A percentile compares a stretch with the other conserved stretches of the same genome.
Evolutionary conservation across 2,888 invertebrate genomes (phyloP).

Genomic region (Mythimna ferrago): DNA sequence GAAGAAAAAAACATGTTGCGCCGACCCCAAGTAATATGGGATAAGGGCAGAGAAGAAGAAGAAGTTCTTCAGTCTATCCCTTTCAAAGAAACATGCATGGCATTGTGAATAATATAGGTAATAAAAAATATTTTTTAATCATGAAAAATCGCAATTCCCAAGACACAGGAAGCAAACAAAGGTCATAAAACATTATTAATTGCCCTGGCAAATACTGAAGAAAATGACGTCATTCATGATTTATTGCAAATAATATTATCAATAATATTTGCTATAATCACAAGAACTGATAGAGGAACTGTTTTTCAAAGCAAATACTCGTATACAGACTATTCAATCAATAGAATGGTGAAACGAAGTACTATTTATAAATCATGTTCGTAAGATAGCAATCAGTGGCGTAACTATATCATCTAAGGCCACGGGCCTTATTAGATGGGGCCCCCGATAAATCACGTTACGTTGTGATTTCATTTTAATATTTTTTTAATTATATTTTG

Average conservation of each 20-base stretch:
- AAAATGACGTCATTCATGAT: constrained; percentile 17
- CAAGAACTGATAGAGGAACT: background rate
- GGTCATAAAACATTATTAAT: constrained; percentile 23
- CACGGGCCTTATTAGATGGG: no score
- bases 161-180: background rate
- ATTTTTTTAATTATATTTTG: no score
- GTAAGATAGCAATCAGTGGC: background rate
- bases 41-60: no score
- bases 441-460: no score
- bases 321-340: background rate
- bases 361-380: constrained; percentile 2
- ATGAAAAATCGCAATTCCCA: constrained; percentile 10
- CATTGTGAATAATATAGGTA: background rate
- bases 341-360: background rate
- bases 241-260: constrained; percentile 21
- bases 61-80: background rate
- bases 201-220: constrained; percentile 17
- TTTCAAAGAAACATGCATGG: background rate
- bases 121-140: background rate
- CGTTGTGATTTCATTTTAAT: no score
- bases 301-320: constrained; percentile 7
- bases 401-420: no score
- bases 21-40: no score
- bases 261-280: constrained; percentile 17
- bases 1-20: no score